phyloP scores from a whole-genome alignment of 2,113 vertebrate genomes.

The Formicarius rufipectus region DNA sequence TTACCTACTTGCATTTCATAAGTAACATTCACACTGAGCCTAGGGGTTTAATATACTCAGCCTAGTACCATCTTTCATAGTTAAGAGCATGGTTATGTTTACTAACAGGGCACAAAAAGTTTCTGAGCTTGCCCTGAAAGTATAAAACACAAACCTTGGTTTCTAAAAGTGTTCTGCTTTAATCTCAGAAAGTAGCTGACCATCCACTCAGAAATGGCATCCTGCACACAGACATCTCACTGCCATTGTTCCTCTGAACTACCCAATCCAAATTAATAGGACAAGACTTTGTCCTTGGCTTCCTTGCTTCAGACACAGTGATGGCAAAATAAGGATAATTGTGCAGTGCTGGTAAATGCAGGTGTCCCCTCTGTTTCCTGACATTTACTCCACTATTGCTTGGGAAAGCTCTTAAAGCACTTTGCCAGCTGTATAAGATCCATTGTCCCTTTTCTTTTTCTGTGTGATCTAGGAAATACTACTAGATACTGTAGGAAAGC shows the following conservation, averaged over 20 bases:
- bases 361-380: not conserved
- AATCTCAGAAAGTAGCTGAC: not conserved
- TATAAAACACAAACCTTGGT: not conserved
- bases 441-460: not conserved
- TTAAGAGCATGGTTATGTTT: not conserved
- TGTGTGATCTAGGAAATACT: not conserved
- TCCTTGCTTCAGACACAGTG: not conserved
- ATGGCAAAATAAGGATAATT: not conserved
- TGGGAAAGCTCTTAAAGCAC: not conserved
- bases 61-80: not conserved
- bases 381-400: not conserved
- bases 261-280: not conserved
- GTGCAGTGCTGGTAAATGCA: not conserved
- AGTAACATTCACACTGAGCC: not conserved
- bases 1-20: not conserved
- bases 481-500: not conserved
- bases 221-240: no score
- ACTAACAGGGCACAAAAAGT: not conserved
- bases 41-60: not conserved
- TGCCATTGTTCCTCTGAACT: not conserved
- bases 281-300: not conserved
- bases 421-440: not conserved
- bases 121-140: not conserved
- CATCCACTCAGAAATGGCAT: not conserved
- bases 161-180: not conserved